phyloP scores from a whole-genome alignment of 2,888 invertebrate species.

The Phortica okadai region DNA sequence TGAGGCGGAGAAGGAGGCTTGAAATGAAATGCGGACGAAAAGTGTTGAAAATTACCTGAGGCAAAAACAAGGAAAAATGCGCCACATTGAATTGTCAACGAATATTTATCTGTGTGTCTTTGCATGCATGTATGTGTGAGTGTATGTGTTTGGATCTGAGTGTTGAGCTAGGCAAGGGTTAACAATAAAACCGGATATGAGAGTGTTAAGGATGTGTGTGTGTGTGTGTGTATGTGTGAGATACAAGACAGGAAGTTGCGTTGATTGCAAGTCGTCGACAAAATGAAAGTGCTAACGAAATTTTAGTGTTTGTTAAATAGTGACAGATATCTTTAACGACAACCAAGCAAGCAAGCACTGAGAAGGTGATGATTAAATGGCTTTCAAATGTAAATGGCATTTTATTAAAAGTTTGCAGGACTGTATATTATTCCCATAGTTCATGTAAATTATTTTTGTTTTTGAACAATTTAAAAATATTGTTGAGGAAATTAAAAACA shows the following conservation, averaged over 20 bases:
- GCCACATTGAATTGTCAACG: constrained; percentile 4
- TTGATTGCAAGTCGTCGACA: constrained; percentile 57
- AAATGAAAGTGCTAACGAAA: constrained; percentile 43
- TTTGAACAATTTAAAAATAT: too few relatives aligned
- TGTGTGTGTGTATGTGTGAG: not conserved
- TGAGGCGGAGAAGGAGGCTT: not conserved
- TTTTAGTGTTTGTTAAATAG: constrained; percentile 13
- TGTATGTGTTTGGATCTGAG: constrained; percentile 53
- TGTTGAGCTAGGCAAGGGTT: constrained; percentile 45
- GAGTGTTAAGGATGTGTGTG: constrained; percentile 58
- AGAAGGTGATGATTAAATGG: not conserved
- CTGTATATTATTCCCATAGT: too few relatives aligned
- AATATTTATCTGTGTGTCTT: constrained; percentile 14
- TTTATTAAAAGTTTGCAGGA: too few relatives aligned
- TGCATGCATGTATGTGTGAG: constrained; percentile 49
- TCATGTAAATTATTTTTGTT: too few relatives aligned
- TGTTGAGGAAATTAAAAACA: too few relatives aligned
- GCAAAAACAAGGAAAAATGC: constrained; percentile 44
- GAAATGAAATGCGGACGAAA: constrained; percentile 19
- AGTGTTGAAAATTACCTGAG: constrained; percentile 64
- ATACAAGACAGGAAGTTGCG: constrained; percentile 64
- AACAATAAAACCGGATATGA: constrained; percentile 69
- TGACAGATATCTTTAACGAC: not conserved
- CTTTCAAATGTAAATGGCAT: constrained; percentile 12
- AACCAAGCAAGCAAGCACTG: too few relatives aligned